Percentiles rank a stretch among this genome's conserved stretches.
Conservation (phyloP, 2,888 invertebrate species). For the Scaptomyza caliginosa region DNA sequence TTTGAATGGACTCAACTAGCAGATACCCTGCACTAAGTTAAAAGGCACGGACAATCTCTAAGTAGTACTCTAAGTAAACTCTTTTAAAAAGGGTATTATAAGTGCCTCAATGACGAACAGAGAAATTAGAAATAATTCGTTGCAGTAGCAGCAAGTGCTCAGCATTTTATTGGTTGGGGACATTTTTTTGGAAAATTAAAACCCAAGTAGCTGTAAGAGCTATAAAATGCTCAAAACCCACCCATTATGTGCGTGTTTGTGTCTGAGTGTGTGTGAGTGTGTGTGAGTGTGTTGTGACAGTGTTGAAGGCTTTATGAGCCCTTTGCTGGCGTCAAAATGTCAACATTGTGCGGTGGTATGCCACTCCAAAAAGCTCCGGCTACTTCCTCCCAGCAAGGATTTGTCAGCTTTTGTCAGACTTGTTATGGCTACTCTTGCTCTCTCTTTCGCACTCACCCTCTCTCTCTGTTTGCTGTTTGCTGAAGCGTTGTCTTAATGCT, state of each 20-base stretch:
- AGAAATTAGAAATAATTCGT: constrained; percentile 45
- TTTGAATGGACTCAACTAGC: neutral
- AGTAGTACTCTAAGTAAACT: too few relatives aligned
- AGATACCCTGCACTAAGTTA: constrained; percentile 2
- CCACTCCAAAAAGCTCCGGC: constrained; percentile 25
- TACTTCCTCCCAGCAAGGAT: constrained; percentile 31
- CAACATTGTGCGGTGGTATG: constrained; percentile 56
- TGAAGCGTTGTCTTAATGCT: constrained; percentile 16
- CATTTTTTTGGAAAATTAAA: constrained; percentile 71
- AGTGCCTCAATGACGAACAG: constrained; percentile 13
- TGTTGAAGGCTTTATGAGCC: constrained; percentile 81
- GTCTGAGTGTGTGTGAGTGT: constrained; percentile 1
- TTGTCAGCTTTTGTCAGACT: constrained; percentile 52
- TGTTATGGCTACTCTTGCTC: constrained; percentile 40
- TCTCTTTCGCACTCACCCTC: neutral
- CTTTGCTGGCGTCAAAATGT: constrained; percentile 81
- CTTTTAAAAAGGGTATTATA: constrained; percentile 1
- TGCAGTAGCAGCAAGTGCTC: constrained; percentile 38
- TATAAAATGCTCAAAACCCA: constrained; percentile 27
- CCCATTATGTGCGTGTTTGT: neutral
- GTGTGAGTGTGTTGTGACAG: constrained; percentile 18
- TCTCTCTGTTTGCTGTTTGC: constrained; percentile 8
- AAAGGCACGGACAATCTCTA: too few relatives aligned
- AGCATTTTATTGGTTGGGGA: constrained; percentile 35
- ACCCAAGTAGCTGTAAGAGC: constrained; percentile 57